Base-by-base conservation (phyloP, 2,113 vertebrate genomes). In the Entelurus aequoreus region DNA sequence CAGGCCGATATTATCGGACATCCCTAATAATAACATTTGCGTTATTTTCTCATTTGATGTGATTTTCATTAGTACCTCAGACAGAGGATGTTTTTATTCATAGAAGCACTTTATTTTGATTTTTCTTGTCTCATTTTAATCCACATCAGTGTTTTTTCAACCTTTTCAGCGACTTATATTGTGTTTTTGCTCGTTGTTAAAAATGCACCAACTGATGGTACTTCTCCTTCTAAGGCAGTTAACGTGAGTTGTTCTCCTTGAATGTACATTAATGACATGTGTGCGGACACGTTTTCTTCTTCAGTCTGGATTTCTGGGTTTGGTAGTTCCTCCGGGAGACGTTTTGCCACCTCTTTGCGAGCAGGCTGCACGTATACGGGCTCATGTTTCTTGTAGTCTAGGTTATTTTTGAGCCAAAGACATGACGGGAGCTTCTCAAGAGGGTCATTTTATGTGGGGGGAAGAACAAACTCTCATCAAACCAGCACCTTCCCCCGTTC, bases 21-120 rank as follows among this genome's bases (percentile, higher is more conserved):
- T n/a, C n/a, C n/a, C n/a, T 93, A 85, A 87, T 91, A 81, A 86
- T 81, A 85, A 11, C 12, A 12, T 88, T 86, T 72, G 59, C 84
- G 83, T 84, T 79, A 89, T 85, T 86, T 64, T 83, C 75, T 78
- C 64, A 75, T 88, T 90, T 69, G 71, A 54, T 92, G 81, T 89
- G 72, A 82, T 72, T 88, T 87, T 91, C 88, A 92, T 88, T 63
- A 53, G 87, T 89, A 92, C 91, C 90, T 93, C 91, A 80, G 67
- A 79, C 76, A 68, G 91, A 92, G 91, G 90, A 87, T 68, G 90
- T 87, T 85, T 80, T 72, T 88, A 82, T 87, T 76, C 80, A 92
- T 86, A 83, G 92, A 95, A 94, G 95, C 96, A 99, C 95, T 99
- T 98, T 98, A 93, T 92, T 92, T 94, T 86, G 80, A 47, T 81